phyloP scores from a whole-genome alignment of 2,797 vertebrate species.

The Botia kubotai region DNA sequence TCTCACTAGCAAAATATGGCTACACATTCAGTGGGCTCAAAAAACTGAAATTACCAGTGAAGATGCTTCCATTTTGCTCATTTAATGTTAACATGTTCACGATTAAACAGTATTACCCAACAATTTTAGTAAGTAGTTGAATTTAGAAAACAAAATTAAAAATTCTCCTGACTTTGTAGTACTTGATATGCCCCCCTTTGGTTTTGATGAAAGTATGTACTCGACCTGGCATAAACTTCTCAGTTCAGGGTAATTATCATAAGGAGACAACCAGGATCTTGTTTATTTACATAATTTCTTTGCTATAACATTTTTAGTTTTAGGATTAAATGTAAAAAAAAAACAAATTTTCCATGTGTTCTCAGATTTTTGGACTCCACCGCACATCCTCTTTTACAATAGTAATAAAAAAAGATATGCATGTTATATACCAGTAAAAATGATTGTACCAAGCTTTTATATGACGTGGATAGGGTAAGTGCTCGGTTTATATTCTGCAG shows the following conservation, averaged over 20 bases:
- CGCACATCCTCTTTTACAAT: neutral
- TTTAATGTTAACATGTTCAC: no score
- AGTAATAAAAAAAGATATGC: neutral
- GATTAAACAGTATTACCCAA: no score
- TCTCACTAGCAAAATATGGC: slow-evolving; percentile 4
- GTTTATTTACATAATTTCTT: no score
- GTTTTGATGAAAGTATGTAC: neutral
- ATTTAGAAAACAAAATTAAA: no score
- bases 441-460: neutral
- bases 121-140: no score
- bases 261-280: no score
- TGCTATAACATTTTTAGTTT: no score
- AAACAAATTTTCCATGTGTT: no score
- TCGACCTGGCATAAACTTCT: neutral
- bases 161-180: no score
- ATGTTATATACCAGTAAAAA: neutral
- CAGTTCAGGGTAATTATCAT: neutral
- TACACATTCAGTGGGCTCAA: neutral
- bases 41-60: no score
- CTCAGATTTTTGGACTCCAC: neutral
- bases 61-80: no score
- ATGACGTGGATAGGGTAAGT: neutral
- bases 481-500: neutral
- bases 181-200: neutral
- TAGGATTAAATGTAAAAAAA: no score